Percentiles rank a stretch among this genome's conserved stretches.
Evolutionary conservation across 2,797 vertebrate species (phyloP).

Genomic region (Pelobates cultripes): DNA sequence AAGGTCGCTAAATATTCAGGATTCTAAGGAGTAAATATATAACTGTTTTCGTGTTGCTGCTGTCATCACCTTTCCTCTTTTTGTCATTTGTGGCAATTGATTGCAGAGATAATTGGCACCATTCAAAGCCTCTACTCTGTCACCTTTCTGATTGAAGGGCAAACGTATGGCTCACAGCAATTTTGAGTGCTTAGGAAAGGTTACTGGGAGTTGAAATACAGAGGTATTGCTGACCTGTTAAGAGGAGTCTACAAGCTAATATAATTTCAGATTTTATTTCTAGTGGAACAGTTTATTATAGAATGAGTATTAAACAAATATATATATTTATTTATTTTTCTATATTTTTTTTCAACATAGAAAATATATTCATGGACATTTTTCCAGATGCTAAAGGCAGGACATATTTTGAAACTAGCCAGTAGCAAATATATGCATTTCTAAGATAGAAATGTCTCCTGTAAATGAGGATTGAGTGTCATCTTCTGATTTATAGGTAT

Average conservation of each 20-base stretch:
- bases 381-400: too few relatives aligned
- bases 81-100: constrained; percentile 51
- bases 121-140: constrained; percentile 47
- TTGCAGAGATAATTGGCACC: constrained; percentile 50
- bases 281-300: not conserved
- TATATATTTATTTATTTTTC: not conserved
- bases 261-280: constrained; percentile 38
- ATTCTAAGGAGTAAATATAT: constrained; percentile 21
- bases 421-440: too few relatives aligned
- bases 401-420: too few relatives aligned
- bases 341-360: not conserved
- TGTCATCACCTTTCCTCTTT: constrained; percentile 27
- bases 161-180: constrained; percentile 42
- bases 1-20: constrained; percentile 34
- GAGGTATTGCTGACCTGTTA: constrained; percentile 40
- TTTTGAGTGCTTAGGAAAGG: constrained; percentile 36
- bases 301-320: not conserved
- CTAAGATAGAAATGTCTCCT: too few relatives aligned
- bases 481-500: too few relatives aligned
- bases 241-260: constrained; percentile 10
- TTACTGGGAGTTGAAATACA: constrained; percentile 47
- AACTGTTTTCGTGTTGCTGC: constrained; percentile 34
- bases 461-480: too few relatives aligned
- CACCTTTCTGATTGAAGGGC: constrained; percentile 55
- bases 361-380: not conserved